These are phyloP conservation scores for Eupsilia transversa DNA, from an alignment of 2,888 invertebrate genomes.

Conservation along the genomic window DNA sequence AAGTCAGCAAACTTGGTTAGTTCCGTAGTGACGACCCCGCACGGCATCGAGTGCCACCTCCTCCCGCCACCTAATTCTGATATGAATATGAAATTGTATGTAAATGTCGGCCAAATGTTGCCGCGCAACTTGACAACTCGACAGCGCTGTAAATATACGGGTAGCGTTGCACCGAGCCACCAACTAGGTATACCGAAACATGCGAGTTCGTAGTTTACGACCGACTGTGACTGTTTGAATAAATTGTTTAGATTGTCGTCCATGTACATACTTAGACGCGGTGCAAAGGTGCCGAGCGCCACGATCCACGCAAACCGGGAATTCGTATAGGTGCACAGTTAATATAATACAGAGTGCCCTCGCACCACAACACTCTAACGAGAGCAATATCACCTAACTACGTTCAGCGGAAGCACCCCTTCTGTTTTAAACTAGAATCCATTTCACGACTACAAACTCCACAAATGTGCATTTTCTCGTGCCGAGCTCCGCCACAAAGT, in stretches of 20 bases:
- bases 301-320: conserved; percentile 57
- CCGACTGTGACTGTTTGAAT: conserved; percentile 78
- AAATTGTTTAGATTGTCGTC: conserved; percentile 83
- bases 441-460: conserved; percentile 86
- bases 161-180: conserved; percentile 82
- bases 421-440: conserved; percentile 88
- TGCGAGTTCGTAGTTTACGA: conserved; percentile 83
- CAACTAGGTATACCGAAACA: conserved; percentile 82
- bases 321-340: conserved; percentile 59
- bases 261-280: conserved; percentile 69
- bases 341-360: conserved; percentile 76
- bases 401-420: conserved; percentile 82
- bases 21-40: conserved; percentile 69
- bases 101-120: conserved; percentile 86
- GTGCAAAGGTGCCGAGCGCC: conserved; percentile 70
- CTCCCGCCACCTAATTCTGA: conserved; percentile 83
- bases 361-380: conserved; percentile 81
- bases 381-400: conserved; percentile 87
- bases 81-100: conserved; percentile 89
- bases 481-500: conserved; percentile 81
- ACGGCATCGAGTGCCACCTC: conserved; percentile 73
- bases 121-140: conserved; percentile 85
- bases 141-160: conserved; percentile 85
- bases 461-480: conserved; percentile 85
- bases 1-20: conserved; percentile 65